Evolutionary conservation across 2,797 vertebrate genomes (phyloP), one percentile per base, ranked within the genome.

Genomic region (Macropus fuliginosus): DNA sequence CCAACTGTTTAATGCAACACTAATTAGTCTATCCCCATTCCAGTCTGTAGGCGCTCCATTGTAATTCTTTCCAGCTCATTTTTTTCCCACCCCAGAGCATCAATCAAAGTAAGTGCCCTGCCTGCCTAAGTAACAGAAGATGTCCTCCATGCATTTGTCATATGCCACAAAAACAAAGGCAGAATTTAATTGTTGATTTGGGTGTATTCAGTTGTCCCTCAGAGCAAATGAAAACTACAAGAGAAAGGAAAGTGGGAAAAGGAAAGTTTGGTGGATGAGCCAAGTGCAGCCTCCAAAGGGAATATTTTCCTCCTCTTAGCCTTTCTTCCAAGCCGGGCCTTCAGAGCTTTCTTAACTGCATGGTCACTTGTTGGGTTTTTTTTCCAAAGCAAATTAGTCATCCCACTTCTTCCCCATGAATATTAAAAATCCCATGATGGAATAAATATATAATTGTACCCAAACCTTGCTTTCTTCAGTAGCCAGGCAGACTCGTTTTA

Each of bases 31-130:
- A 24, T 98, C 97, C 96, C 92, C 94, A 34, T 98, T 98, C 98
- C 97, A 93, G 93, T 98, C 98, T 98, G 92, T 96, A 54, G 95
- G 90, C 93, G 96, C 95, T 98, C 97, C 91, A 46, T 97, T 98
- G 92, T 97, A 97, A 98, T 96, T 98, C 96, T 97, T 98, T 93
- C 91, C 91, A 97, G 97, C 96, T 98, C 94, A 95, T 98, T 98
- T 98, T 98, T 93, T 98, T 97, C 97, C 97, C 97, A 95, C 95
- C 96, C 97, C 97, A 8, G 34, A 96, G 97, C 97, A 98, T 98
- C 98, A 98, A 98, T 98, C 98, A 98, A 98, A 97, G 97, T 98
- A 98, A 98, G 97, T 98, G 97, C 97, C 96, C 98, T 98, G 98
- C 97, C 97, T 98, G 98, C 98, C 98, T 98, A 95, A 95, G 97